Evolutionary conservation across 2,888 invertebrate genomes (phyloP).

Genomic region (Caenorhabditis sp.): DNA sequence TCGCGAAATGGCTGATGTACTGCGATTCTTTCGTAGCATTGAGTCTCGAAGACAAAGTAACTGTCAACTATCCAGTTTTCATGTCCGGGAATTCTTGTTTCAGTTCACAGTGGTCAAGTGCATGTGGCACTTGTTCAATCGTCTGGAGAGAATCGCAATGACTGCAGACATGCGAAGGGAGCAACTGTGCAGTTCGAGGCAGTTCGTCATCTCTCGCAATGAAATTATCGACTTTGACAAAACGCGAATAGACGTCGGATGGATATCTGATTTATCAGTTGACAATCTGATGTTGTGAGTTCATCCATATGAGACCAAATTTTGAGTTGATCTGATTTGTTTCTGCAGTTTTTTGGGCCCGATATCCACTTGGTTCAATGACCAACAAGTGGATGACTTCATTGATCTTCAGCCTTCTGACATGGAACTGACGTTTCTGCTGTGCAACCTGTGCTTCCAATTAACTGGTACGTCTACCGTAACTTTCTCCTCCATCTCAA

Average conservation of each 20-base stretch:
- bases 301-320: too few species aligned
- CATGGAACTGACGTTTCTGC: neutral
- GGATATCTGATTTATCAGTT: neutral
- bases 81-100: neutral
- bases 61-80: too few species aligned
- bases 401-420: constrained; percentile 6
- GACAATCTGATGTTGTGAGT: constrained; percentile 4
- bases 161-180: neutral
- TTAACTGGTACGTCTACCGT: neutral
- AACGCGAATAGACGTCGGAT: neutral
- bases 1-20: constrained; percentile 6
- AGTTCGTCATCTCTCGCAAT: neutral
- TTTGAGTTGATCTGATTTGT: too few species aligned
- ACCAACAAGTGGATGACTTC: neutral
- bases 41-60: neutral
- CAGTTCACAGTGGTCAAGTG: constrained; percentile 8
- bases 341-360: constrained; percentile 8
- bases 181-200: neutral
- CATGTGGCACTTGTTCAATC: constrained; percentile 10
- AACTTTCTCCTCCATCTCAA: neutral
- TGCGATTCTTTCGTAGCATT: neutral
- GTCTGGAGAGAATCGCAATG: constrained; percentile 2
- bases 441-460: constrained; percentile 2
- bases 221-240: neutral
- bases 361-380: neutral